Base-by-base conservation (phyloP, 2,113 vertebrate species). In the Macquaria australasica region DNA sequence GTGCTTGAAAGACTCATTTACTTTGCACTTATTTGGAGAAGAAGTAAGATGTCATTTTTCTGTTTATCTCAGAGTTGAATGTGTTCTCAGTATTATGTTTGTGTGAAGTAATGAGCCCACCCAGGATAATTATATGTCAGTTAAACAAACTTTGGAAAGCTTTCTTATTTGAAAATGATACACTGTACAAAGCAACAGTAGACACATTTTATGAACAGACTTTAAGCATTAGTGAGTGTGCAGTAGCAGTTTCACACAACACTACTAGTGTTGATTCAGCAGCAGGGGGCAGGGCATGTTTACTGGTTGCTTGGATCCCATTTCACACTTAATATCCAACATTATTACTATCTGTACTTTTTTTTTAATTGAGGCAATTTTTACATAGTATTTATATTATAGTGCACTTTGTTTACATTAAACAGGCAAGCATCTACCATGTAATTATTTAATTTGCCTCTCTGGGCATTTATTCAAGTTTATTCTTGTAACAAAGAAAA, bases 401-500 rank as follows among this genome's bases (percentile, higher is more conserved):
- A 60, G 12, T 70, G 43, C n/a, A 45, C 20, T 79, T 63, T 59
- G 74, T 77, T 73, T 77, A 66, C 55, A 67, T 48, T 60, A 56
- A 84, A 70, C 14, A 45, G 16, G 25, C 45, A 72, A 39, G 34
- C 59, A 68, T 74, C 34, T 28, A 51, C 63, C 60, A 63, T 85
- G 45, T 71, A 83, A 85, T 80, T 62, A 79, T 73, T 58, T 70
- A 0, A 0, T 72, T 68, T 72, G 51, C 53, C 50, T 84, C 55
- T 68, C 62, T 81, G 62, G 62, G 59, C 56, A n/a, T 84, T 83
- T 55, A 41, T 75, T 84, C 68, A 69, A 81, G 73, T 76, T 34
- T 12, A 64, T 51, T 39, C 63, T n/a, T 81, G 25, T 62, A 31
- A 43, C 2, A 81, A 69, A 69, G 56, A 48, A 6, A 48, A 20